These are phyloP conservation scores for Petrolisthes cinctipes DNA, from an alignment of 2,888 invertebrate species.

Conservation along the genomic window DNA sequence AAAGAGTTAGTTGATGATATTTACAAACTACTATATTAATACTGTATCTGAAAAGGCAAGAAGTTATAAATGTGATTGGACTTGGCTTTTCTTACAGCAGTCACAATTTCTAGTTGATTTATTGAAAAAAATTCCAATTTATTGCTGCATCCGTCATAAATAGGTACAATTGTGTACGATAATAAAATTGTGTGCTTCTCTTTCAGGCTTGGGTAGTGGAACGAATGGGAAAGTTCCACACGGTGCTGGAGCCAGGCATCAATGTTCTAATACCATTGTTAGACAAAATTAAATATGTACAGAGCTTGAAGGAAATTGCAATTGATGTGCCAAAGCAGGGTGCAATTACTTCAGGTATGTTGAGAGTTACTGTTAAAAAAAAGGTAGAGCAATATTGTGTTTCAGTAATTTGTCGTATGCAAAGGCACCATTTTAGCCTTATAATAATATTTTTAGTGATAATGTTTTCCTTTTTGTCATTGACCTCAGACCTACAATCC, in stretches of 20 bases:
- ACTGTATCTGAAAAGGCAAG: too few species aligned
- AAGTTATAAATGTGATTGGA: too few species aligned
- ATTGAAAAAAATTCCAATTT: neutral
- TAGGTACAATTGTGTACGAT: neutral
- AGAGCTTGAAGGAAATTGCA: conserved; percentile 98
- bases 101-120: neutral
- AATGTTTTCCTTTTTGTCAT: too few species aligned
- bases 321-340: conserved; percentile 99
- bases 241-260: conserved; percentile 93
- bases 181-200: neutral
- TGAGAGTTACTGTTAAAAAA: neutral
- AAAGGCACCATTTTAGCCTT: neutral
- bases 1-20: too few species aligned
- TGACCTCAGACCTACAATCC: too few species aligned
- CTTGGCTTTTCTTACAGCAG: too few species aligned
- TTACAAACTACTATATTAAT: too few species aligned
- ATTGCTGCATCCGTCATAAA: neutral
- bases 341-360: conserved; percentile 84
- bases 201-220: conserved; percentile 98
- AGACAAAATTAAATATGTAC: conserved; percentile 96
- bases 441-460: too few species aligned
- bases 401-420: neutral
- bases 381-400: neutral
- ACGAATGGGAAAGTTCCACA: conserved; percentile 96
- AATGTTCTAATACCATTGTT: conserved; percentile 91